A percentile compares a stretch with the other conserved stretches of the same genome.
phyloP scores from a whole-genome alignment of 1,140 invertebrate species.

The Hermatobates lingyangjiaoensis region DNA sequence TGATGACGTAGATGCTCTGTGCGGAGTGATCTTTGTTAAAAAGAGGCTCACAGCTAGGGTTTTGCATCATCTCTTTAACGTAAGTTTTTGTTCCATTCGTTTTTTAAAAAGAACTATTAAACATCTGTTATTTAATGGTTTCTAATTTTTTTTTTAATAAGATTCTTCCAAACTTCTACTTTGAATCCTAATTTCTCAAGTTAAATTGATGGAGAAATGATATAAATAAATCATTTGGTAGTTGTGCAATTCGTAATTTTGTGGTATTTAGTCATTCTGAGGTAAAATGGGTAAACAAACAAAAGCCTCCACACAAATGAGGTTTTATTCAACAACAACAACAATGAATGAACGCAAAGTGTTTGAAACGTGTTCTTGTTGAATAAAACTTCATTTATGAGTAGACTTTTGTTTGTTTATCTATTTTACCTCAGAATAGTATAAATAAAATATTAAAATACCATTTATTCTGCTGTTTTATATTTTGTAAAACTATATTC shows the following conservation, averaged over 20 bases:
- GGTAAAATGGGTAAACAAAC: no score
- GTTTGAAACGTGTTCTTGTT: no score
- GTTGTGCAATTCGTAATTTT: no score
- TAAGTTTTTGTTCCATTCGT: constrained; percentile 33
- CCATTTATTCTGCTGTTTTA: no score
- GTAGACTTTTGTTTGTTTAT: no score
- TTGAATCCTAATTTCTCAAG: not conserved
- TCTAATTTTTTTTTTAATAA: not conserved
- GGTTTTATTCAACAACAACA: no score
- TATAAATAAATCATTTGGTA: constrained; percentile 32
- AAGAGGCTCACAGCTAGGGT: constrained; percentile 66
- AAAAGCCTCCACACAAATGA: no score
- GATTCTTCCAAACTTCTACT: not conserved
- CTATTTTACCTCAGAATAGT: no score
- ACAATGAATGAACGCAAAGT: no score
- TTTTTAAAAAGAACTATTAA: constrained; percentile 38
- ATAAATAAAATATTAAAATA: not conserved
- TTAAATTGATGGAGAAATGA: not conserved
- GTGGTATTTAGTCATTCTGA: no score
- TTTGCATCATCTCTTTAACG: constrained; percentile 51
- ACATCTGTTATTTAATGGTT: constrained; percentile 1
- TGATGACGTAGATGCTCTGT: constrained; percentile 53
- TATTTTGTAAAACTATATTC: no score
- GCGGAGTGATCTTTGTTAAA: constrained; percentile 74
- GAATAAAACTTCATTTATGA: no score